phyloP scores from a whole-genome alignment of 2,888 invertebrate genomes.

The Drosophila barbarae region DNA sequence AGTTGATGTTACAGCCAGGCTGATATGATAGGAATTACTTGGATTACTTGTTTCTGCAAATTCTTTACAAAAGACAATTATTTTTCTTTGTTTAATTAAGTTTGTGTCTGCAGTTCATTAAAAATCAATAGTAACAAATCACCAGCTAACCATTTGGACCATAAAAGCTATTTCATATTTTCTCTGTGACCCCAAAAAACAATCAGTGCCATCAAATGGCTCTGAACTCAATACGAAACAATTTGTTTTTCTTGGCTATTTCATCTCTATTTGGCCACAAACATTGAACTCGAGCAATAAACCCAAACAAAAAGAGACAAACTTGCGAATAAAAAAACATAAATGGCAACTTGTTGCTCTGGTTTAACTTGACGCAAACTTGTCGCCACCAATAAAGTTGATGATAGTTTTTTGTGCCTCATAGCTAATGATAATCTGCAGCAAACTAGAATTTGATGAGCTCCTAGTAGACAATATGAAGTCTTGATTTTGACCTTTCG shows the following conservation, averaged over 20 bases:
- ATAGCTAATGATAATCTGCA: constrained; percentile 9
- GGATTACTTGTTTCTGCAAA: neutral
- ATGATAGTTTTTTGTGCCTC: constrained; percentile 21
- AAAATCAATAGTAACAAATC: constrained; percentile 32
- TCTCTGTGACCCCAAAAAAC: constrained; percentile 31
- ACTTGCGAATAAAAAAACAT: constrained; percentile 39
- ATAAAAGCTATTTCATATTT: constrained; percentile 23
- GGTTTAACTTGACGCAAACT: constrained; percentile 17
- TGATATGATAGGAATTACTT: neutral
- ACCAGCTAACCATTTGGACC: neutral
- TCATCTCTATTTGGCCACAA: constrained; percentile 24
- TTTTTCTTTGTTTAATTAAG: constrained; percentile 4
- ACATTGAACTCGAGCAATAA: constrained; percentile 63
- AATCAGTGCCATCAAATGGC: constrained; percentile 32
- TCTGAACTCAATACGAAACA: constrained; percentile 32
- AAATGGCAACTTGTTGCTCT: constrained; percentile 67
- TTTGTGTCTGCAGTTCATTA: constrained; percentile 1
- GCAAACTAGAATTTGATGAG: constrained; percentile 36
- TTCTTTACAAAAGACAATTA: neutral
- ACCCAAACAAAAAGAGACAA: constrained; percentile 26
- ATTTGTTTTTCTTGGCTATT: constrained; percentile 11
- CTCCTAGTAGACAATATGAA: neutral
- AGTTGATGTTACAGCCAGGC: neutral
- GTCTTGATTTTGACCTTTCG: constrained; percentile 30
- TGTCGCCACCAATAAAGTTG: constrained; percentile 14